Percentiles rank a stretch among this genome's conserved stretches.
Conservation (phyloP, 1,140 invertebrate genomes). For the Tigriopus japonicus region DNA sequence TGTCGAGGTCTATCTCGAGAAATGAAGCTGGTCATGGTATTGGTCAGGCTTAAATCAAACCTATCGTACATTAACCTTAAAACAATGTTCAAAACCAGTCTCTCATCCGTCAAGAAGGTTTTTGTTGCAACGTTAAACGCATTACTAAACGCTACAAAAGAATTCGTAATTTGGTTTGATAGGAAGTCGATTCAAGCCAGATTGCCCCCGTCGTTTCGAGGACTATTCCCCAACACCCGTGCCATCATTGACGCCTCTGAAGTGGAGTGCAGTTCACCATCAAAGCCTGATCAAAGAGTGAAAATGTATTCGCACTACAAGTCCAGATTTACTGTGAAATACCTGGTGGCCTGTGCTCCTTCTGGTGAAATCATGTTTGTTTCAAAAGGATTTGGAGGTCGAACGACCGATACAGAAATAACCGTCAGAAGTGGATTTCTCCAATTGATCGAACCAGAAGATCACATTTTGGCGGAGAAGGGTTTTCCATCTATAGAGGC, state of each 20-base stretch:
- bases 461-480: conserved; percentile 22
- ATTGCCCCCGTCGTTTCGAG: neutral
- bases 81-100: no score
- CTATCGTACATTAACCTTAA: no score
- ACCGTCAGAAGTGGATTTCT: conserved; percentile 20
- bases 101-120: no score
- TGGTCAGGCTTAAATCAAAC: no score
- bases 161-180: neutral
- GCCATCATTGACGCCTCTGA: conserved; percentile 23
- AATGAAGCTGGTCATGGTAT: no score
- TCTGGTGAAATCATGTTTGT: conserved; percentile 20
- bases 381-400: no score
- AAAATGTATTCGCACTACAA: conserved; percentile 19
- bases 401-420: conserved; percentile 21
- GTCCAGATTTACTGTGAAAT: conserved; percentile 22
- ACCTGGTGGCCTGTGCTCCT: conserved; percentile 20
- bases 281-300: conserved; percentile 19
- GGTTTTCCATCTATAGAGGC: no score
- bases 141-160: no score
- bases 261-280: conserved; percentile 20
- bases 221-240: conserved; percentile 18
- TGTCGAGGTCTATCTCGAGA: no score
- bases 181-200: neutral
- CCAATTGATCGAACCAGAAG: conserved; percentile 14
- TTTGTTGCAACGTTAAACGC: no score